These are phyloP conservation scores for Gadopsis bispinosus DNA, from an alignment of 2,797 vertebrate genomes.

Conservation along the genomic window DNA sequence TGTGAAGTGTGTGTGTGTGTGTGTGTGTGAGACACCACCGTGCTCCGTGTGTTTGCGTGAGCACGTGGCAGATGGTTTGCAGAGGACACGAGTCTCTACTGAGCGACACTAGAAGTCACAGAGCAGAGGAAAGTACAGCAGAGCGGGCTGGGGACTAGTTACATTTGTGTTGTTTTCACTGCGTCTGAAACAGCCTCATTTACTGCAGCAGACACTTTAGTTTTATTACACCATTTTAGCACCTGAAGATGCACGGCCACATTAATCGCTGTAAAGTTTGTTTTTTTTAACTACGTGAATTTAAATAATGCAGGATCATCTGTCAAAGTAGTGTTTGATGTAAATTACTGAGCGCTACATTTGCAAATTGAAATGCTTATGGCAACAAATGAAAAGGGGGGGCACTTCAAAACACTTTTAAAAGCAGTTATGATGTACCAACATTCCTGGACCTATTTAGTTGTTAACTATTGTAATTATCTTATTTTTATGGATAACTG, in stretches of 20 bases:
- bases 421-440: background rate
- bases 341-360: slow-evolving; percentile 8
- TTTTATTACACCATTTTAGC: slow-evolving; percentile 53
- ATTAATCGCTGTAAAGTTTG: slow-evolving; percentile 23
- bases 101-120: slow-evolving; percentile 57
- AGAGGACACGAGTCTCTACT: slow-evolving; percentile 64
- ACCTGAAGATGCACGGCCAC: slow-evolving; percentile 49
- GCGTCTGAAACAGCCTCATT: slow-evolving; percentile 60
- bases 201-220: slow-evolving; percentile 49
- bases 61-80: slow-evolving; percentile 71
- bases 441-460: background rate
- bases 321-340: background rate
- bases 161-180: slow-evolving; percentile 61
- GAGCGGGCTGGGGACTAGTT: slow-evolving; percentile 52
- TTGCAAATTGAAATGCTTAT: slow-evolving; percentile 4
- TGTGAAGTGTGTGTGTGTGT: slow-evolving; percentile 63
- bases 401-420: background rate
- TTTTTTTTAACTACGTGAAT: background rate
- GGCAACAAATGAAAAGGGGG: background rate
- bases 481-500: background rate
- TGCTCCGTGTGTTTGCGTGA: slow-evolving; percentile 26
- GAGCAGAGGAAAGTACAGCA: slow-evolving; percentile 40
- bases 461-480: background rate
- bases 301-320: slow-evolving; percentile 25
- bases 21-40: slow-evolving; percentile 1